Conservation (phyloP, 2,888 invertebrate genomes). For the Coenonympha arcania region DNA sequence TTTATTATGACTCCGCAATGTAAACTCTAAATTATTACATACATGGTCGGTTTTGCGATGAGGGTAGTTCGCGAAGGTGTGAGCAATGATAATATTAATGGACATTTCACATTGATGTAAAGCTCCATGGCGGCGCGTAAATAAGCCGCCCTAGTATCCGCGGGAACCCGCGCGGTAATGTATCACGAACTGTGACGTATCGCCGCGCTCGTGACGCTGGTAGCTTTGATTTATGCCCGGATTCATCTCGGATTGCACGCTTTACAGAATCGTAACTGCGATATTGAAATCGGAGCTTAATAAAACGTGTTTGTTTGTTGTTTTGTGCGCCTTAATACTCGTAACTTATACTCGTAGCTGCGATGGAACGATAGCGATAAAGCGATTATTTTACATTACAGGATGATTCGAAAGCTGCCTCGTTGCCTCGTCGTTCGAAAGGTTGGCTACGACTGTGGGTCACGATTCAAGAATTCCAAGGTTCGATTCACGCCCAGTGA, state of each 20-base stretch:
- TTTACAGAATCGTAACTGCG: constrained; percentile 12
- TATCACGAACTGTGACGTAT: constrained; percentile 18
- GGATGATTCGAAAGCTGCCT: background rate
- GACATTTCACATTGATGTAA: constrained; percentile 20
- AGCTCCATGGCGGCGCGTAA: constrained; percentile 16
- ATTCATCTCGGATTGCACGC: constrained; percentile 13
- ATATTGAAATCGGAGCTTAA: constrained; percentile 6
- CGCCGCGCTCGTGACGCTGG: constrained; percentile 14
- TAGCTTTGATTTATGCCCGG: constrained; percentile 20
- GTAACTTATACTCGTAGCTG: background rate
- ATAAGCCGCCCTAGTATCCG: constrained; percentile 9
- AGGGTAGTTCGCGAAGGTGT: constrained; percentile 13
- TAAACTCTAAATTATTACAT: background rate
- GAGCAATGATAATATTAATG: constrained; percentile 23
- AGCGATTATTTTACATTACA: background rate
- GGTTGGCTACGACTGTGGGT: too few species aligned
- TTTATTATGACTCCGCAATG: background rate
- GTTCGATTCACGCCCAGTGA: too few species aligned
- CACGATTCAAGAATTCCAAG: too few species aligned
- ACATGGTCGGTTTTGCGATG: background rate
- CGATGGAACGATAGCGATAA: background rate
- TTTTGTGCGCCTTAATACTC: background rate
- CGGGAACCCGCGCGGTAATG: constrained; percentile 15
- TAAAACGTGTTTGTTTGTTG: constrained; percentile 3
- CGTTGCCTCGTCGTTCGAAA: background rate